Evolutionary conservation across 37 sponge, comb jelly and placozoan genomes (phyloP), one percentile per base, ranked within the genome.

Genomic region (Haliclona indistincta): DNA sequence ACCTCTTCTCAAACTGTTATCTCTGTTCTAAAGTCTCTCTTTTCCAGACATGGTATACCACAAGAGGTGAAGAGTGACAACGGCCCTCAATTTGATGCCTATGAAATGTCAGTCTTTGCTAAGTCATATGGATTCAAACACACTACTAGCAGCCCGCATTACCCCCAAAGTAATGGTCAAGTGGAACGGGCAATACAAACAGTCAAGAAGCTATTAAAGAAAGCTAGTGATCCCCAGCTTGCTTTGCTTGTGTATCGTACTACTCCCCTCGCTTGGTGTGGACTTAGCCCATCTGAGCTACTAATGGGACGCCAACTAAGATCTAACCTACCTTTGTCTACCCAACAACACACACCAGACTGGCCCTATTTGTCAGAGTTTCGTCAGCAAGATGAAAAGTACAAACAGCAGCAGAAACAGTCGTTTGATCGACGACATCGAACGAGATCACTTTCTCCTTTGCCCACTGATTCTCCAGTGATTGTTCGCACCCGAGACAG

Each of bases 201-300:
- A 32, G 79, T 66, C 36, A 78, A 78, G 55, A 65, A 67, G 25
- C 11, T 78, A 6, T n/a, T 78, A 35, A 78, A 65, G 53, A 54
- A 35, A 10, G 26, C 54, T 15, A 52, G 43, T 11, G 63, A 80
- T 69, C 63, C 71, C 6, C 58, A 56, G 36, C 23, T 80, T n/a
- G 61, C 81, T 32, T 40, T 80, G 15, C 38, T 80, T 26, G 28
- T 38, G 30, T 80, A 80, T 28, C 73, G 74, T 10, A 10, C 74
- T 4, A 85, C 75, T 4, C 81, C 68, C 0, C 69, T 79, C 1
- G 79, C 87, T 19, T 86, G 87, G 87, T 86, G 81, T 63, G 23
- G 38, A 22, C 11, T 44, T 15, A 53, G 61, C 15, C 87, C 87
- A 34, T 56, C 87, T 2, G 75, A 86, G 56, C 63, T 86, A 30